A percentile compares a stretch with the other conserved stretches of the same genome.
These are phyloP conservation scores for Antennarius striatus DNA, from an alignment of 2,113 vertebrate species.

Conservation along the genomic window DNA sequence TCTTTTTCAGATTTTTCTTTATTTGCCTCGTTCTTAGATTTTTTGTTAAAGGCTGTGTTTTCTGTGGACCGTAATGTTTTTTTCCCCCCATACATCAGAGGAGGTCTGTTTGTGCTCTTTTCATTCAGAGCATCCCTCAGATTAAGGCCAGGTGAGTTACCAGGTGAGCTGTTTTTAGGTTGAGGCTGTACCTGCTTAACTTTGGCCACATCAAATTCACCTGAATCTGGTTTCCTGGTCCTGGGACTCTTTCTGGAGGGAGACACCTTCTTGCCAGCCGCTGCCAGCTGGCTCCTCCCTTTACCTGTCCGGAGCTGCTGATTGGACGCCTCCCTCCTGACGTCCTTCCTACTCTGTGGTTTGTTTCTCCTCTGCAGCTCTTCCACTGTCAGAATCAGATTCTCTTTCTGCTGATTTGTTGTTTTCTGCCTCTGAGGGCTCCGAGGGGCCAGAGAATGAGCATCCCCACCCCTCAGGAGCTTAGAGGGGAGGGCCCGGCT, in stretches of 20 bases:
- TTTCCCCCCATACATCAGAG: not conserved
- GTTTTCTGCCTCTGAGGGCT: constrained; percentile 7
- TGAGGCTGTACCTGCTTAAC: constrained; percentile 6
- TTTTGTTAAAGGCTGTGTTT: constrained; percentile 20
- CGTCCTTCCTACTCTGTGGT: not conserved
- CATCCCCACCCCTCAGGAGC: constrained; percentile 24
- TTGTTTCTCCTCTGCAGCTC: constrained; percentile 22
- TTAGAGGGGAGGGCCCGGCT: constrained; percentile 44
- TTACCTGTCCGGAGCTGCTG: constrained; percentile 1
- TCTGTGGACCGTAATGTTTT: not conserved
- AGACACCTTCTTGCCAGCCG: constrained; percentile 7
- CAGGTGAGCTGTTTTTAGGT: constrained; percentile 19
- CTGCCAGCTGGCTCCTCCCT: constrained; percentile 12
- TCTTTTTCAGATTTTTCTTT: constrained; percentile 21
- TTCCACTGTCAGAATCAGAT: constrained; percentile 28
- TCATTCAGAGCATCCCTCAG: constrained; percentile 2
- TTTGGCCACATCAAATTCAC: constrained; percentile 15
- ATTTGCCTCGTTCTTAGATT: constrained; percentile 50
- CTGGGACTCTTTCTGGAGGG: constrained; percentile 7
- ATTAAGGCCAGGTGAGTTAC: not conserved
- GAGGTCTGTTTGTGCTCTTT: not conserved
- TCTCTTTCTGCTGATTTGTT: constrained; percentile 43
- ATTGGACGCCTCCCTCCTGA: constrained; percentile 29
- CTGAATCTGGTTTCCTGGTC: constrained; percentile 6
- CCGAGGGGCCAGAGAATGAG: constrained; percentile 16